Conservation (phyloP, 37 sponge, comb jelly and placozoan genomes). For the Eunapius fragilis region DNA sequence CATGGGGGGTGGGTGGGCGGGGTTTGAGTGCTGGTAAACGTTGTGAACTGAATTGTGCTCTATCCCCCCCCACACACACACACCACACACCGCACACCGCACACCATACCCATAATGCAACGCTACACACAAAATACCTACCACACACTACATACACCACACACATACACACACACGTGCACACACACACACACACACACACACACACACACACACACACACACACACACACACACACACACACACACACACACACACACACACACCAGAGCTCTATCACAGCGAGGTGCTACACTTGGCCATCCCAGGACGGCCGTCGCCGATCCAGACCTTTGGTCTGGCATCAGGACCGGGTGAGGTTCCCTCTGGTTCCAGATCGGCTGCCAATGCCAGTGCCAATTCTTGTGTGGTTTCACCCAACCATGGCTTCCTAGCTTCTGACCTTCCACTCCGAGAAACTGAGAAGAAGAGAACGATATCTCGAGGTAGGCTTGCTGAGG, state of each 20-base stretch:
- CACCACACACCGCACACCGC: neutral
- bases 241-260: conserved; percentile 6
- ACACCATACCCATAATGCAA: neutral
- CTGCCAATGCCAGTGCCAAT: neutral
- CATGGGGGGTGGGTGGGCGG: too few relatives aligned
- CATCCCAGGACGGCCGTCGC: neutral
- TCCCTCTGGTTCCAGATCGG: conserved; percentile 21
- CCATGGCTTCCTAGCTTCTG: too few relatives aligned
- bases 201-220: neutral
- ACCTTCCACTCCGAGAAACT: too few relatives aligned
- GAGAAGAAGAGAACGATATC: too few relatives aligned
- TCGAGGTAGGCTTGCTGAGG: too few relatives aligned
- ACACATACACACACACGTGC: neutral
- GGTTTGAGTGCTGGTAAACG: too few relatives aligned
- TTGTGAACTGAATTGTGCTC: too few relatives aligned
- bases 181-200: too few relatives aligned
- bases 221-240: neutral
- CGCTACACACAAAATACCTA: too few relatives aligned
- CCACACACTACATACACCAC: neutral
- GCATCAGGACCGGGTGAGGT: neutral
- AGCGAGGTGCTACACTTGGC: conserved; percentile 13
- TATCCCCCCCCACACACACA: too few relatives aligned
- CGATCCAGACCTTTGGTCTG: neutral
- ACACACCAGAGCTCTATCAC: conserved; percentile 32
- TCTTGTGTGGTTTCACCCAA: too few relatives aligned